These are phyloP conservation scores for Brachystomella parvula DNA, from an alignment of 1,140 invertebrate genomes.

Conservation along the genomic window DNA sequence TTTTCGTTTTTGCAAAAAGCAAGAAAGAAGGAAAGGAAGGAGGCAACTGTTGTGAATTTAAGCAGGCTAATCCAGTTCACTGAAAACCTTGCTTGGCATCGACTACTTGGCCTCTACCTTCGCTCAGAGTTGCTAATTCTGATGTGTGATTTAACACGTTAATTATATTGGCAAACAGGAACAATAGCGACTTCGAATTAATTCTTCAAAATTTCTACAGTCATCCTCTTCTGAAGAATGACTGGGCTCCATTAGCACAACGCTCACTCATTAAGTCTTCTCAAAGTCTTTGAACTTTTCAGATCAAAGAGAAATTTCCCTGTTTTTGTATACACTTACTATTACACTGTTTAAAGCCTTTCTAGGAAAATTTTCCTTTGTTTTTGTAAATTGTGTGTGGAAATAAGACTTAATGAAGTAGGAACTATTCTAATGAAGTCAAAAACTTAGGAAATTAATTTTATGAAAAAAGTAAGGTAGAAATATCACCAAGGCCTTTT, in stretches of 20 bases:
- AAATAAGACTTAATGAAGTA: constrained; percentile 6
- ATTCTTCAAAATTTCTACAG: not conserved
- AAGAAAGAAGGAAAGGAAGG: too few species aligned
- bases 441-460: not conserved
- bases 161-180: not conserved
- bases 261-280: not conserved
- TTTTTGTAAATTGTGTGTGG: not conserved
- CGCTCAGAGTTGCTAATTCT: not conserved
- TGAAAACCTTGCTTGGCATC: not conserved
- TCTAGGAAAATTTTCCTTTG: not conserved
- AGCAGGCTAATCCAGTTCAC: too few species aligned
- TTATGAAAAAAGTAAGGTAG: not conserved
- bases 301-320: not conserved
- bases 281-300: not conserved
- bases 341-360: not conserved
- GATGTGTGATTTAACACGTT: not conserved
- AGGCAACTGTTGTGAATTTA: too few species aligned
- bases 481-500: not conserved
- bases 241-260: not conserved
- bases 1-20: too few species aligned
- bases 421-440: not conserved
- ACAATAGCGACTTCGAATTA: not conserved
- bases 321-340: not conserved
- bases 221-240: not conserved
- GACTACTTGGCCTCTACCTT: not conserved